Evolutionary conservation across 2,888 invertebrate species (phyloP), one percentile per base, ranked within the genome.

Genomic region (Pelosia muscerda): DNA sequence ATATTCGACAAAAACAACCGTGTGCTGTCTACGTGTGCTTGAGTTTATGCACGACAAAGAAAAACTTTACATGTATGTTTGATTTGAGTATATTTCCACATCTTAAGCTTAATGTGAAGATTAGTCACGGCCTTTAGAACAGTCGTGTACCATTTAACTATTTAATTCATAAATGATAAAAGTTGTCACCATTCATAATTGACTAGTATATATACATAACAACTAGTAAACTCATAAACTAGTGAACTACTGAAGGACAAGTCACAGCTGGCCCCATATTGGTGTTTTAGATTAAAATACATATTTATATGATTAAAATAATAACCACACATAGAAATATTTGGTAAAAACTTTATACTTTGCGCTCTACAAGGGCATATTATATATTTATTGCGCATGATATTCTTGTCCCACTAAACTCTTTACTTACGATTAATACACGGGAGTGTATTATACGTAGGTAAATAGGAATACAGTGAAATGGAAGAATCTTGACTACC

Each of bases 1-100:
- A 92, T 89, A 92, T 92, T 93, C 90, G 85, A 91, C 91, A 93
- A 94, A 93, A 93, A 94, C 90, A 89, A 85, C 86, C 86, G 82
- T 72, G 75, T 75, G 75, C 75, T 76, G 75, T 83, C 72, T 81
- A 82, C 86, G 86, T 89, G 86, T 88, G 87, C 74, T 74, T 77
- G 80, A 77, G 73, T 81, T 82, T 84, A 83, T 83, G 79, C 81
- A 84, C 81, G 75, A 77, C 81, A 77, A 84, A 83, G 83, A 87
- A 78, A 85, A 85, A 80, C 78, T 87, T 83, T 78, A 76, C 81
- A 74, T 82, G 81, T 83, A 85, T 85, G 85, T 86, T 85, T 86
- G 83, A 83, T 88, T 86, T 86, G 84, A 88, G 83, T 85, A 81
- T 87, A 88, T 92, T 90, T 90, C 89, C 83, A 89, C 88, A 90